Evolutionary conservation across 2,797 vertebrate species (phyloP).

Genomic region (Sebastes alutus): DNA sequence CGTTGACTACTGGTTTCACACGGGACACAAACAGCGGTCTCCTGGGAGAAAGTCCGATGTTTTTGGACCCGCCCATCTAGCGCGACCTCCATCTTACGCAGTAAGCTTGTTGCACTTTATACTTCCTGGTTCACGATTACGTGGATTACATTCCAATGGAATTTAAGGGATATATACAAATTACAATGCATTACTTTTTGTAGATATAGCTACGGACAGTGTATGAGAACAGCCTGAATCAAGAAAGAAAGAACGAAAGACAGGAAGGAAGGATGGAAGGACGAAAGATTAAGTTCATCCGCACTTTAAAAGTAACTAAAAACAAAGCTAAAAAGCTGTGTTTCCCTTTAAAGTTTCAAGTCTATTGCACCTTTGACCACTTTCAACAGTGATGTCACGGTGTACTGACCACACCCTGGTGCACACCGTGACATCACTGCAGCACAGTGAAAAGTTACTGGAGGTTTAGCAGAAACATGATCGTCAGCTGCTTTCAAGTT

Average conservation of each 20-base stretch:
- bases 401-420: background rate
- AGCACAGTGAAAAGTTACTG: background rate
- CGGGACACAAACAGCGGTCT: background rate
- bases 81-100: background rate
- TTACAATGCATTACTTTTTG: background rate
- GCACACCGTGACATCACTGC: background rate
- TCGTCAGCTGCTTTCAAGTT: background rate
- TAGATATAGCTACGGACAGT: too few species aligned
- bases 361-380: background rate
- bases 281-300: too few species aligned
- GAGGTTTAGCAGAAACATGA: background rate
- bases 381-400: background rate
- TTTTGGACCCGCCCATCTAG: background rate
- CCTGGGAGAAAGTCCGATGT: background rate
- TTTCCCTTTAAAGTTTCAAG: background rate
- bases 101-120: background rate
- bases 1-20: background rate
- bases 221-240: too few species aligned
- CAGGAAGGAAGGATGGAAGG: too few species aligned
- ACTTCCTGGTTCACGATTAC: background rate
- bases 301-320: too few species aligned
- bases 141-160: background rate
- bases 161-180: background rate
- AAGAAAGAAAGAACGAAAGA: too few species aligned
- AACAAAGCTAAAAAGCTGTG: background rate